A percentile compares a stretch with the other conserved stretches of the same genome.
These are phyloP conservation scores for Bombyx mandarina DNA, from an alignment of 1,140 invertebrate genomes.

Conservation along the genomic window DNA sequence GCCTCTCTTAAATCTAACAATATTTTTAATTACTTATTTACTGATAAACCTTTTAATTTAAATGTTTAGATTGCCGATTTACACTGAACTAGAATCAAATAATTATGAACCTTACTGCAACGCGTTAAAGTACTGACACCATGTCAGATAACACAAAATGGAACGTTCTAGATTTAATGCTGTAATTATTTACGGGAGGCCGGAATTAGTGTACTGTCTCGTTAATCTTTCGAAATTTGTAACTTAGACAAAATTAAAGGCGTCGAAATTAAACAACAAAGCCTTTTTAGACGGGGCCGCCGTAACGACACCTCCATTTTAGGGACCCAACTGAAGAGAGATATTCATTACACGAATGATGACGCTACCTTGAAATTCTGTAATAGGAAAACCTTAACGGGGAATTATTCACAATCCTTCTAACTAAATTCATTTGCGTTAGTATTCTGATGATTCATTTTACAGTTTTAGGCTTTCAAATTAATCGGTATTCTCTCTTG, in stretches of 20 bases:
- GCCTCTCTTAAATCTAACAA: no score
- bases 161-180: slow-evolving; percentile 13
- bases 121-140: no score
- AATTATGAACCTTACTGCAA: no score
- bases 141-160: no score
- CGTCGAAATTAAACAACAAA: slow-evolving; percentile 14
- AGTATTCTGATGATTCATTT: background rate
- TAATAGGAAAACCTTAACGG: background rate
- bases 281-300: slow-evolving; percentile 5
- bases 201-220: slow-evolving; percentile 14
- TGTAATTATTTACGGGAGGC: slow-evolving; percentile 15
- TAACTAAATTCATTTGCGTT: background rate
- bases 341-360: slow-evolving; percentile 4
- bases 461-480: no score
- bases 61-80: no score
- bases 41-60: no score
- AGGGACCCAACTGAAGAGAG: slow-evolving; percentile 2
- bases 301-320: slow-evolving; percentile 9
- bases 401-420: background rate
- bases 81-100: no score
- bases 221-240: slow-evolving; percentile 22
- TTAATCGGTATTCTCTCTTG: no score
- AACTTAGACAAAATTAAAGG: slow-evolving; percentile 12
- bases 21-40: no score
- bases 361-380: slow-evolving; percentile 5